Conservation (phyloP, 2,113 vertebrate species). For the Raja brachyura region DNA sequence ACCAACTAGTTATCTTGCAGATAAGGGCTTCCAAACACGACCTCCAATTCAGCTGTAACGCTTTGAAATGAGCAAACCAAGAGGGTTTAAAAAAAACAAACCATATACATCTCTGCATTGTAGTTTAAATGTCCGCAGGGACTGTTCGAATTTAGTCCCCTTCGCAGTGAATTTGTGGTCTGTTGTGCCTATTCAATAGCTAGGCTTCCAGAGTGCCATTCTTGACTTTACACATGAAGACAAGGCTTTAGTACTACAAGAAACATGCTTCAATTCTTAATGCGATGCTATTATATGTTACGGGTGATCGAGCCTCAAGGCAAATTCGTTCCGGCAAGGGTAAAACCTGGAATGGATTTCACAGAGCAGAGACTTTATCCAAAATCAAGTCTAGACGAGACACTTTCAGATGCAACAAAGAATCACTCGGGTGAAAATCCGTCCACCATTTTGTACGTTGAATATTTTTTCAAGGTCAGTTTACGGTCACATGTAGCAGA, state of each 20-base stretch:
- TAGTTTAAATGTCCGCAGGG: not conserved
- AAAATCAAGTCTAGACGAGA: not conserved
- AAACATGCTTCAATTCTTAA: slow-evolving; percentile 27
- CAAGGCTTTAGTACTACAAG: not conserved
- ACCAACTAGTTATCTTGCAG: slow-evolving; percentile 21
- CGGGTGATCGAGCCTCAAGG: not conserved
- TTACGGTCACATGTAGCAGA: too few relatives aligned
- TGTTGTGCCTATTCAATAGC: not conserved
- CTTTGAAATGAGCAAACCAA: not conserved
- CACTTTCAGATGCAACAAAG: too few relatives aligned
- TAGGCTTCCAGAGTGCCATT: not conserved
- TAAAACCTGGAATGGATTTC: not conserved
- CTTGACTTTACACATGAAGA: not conserved
- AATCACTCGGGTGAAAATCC: too few relatives aligned
- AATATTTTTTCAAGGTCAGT: too few relatives aligned
- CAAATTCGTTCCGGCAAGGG: not conserved
- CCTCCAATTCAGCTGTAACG: slow-evolving; percentile 5
- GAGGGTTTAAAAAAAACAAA: not conserved
- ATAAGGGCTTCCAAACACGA: not conserved
- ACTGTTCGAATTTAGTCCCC: not conserved
- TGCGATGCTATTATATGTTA: slow-evolving; percentile 10
- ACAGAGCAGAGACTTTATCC: not conserved
- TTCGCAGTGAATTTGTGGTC: not conserved
- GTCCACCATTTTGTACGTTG: too few relatives aligned
- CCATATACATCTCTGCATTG: not conserved